Conservation (phyloP, 1,140 invertebrate genomes). For the Teleogryllus occipitalis region DNA sequence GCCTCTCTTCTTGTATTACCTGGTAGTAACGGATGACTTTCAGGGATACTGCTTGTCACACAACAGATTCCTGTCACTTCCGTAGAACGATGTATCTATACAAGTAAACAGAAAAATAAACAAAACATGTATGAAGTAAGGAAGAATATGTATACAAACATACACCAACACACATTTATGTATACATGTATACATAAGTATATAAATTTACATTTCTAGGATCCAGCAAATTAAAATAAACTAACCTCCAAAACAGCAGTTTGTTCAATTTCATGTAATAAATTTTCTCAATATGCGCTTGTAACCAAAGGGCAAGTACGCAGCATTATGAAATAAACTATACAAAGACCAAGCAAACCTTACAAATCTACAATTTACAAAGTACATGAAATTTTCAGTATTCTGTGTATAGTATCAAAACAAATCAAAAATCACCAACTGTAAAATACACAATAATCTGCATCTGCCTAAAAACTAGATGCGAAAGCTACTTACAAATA, state of each 20-base stretch:
- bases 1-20: not conserved
- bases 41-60: not conserved
- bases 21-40: not conserved
- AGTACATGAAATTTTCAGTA: not conserved
- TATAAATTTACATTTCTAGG: no score
- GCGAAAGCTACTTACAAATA: constrained; percentile 4
- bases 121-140: not conserved
- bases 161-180: not conserved
- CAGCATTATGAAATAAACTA: not conserved
- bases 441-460: not conserved
- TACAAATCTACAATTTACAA: not conserved
- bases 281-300: not conserved
- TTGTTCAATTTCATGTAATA: no score
- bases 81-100: not conserved
- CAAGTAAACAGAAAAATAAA: not conserved
- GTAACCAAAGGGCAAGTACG: not conserved
- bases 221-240: not conserved
- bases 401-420: not conserved
- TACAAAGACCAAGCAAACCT: not conserved
- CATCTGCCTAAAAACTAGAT: constrained; percentile 4
- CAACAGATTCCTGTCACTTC: not conserved
- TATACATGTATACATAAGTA: not conserved
- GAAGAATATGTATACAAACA: not conserved
- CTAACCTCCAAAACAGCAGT: not conserved
- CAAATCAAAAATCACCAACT: not conserved